Base-by-base conservation (phyloP, 2,888 invertebrate genomes). In the Apamea anceps region DNA sequence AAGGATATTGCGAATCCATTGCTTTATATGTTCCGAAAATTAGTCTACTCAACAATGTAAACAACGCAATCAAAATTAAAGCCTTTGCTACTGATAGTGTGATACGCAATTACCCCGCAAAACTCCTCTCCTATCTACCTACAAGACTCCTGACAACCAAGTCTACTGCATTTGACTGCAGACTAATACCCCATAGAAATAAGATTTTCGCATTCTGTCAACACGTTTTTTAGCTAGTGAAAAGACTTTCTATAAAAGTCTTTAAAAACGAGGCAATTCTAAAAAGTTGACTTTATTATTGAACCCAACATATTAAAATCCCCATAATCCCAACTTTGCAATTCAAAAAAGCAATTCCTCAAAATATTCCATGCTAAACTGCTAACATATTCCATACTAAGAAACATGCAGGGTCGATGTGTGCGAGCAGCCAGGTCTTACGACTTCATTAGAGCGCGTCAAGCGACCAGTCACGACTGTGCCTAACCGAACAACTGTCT, bases 391-490 rank as follows among this genome's bases (percentile, higher is more conserved):
- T 76, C 92, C 91, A 90, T 77, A 85, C 74, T 84, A 75, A 65
- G 48, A n/a, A 85, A 84, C 90, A 66, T 48, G 67, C 74, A 73
- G 80, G 70, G 80, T 84, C 85, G 84, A 85, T 82, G 83, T 88
- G 88, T 87, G 90, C 87, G 91, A 91, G 91, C 90, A 83, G 66
- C 77, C 84, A 77, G 75, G 87, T 90, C 93, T 93, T 95, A 96
- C 95, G 95, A 94, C 95, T 96, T 95, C 95, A 96, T 95, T 96
- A 96, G 95, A 89, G 87, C 91, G 93, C 93, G 94, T 94, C 94
- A 95, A 95, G 90, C 93, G 93, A 78, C 91, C 91, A 91, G 95
- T 95, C 95, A 96, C 95, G 95, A 96, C 87, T 91, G 81, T 88
- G 81, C 89, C 87, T 87, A 85, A 88, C 87, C 85, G 81, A 87